phyloP scores from a whole-genome alignment of 2,113 vertebrate species.

The Marcusenius ussheri region DNA sequence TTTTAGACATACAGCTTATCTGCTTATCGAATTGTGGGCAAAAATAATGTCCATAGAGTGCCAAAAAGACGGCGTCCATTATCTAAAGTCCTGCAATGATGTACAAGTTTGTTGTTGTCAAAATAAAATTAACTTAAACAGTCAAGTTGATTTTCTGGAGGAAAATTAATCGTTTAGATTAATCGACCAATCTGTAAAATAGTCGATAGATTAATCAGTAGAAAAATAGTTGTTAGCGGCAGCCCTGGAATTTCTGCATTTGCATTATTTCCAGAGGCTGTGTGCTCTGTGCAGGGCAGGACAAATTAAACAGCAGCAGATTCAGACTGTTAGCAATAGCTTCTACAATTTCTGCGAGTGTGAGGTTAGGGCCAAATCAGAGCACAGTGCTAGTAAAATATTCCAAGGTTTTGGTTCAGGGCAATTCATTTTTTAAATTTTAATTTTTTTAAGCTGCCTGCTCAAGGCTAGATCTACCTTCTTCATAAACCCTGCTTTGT shows the following conservation, averaged over 20 bases:
- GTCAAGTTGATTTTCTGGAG: too few relatives aligned
- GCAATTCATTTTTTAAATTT: not conserved
- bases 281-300: not conserved
- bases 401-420: not conserved
- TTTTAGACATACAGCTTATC: too few relatives aligned
- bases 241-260: not conserved
- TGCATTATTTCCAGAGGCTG: not conserved
- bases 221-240: too few relatives aligned
- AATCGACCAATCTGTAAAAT: too few relatives aligned
- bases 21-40: too few relatives aligned
- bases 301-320: not conserved
- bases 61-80: too few relatives aligned
- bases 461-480: not conserved
- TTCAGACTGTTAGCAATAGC: not conserved
- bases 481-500: constrained; percentile 1
- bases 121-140: too few relatives aligned
- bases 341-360: not conserved
- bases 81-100: too few relatives aligned
- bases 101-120: too few relatives aligned
- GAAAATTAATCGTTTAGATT: too few relatives aligned
- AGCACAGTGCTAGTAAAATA: not conserved
- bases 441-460: not conserved
- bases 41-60: too few relatives aligned
- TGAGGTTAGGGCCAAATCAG: not conserved
- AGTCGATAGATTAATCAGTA: too few relatives aligned